These are phyloP conservation scores for Pseudomugil gertrudae DNA, from an alignment of 2,797 vertebrate species.

Conservation along the genomic window DNA sequence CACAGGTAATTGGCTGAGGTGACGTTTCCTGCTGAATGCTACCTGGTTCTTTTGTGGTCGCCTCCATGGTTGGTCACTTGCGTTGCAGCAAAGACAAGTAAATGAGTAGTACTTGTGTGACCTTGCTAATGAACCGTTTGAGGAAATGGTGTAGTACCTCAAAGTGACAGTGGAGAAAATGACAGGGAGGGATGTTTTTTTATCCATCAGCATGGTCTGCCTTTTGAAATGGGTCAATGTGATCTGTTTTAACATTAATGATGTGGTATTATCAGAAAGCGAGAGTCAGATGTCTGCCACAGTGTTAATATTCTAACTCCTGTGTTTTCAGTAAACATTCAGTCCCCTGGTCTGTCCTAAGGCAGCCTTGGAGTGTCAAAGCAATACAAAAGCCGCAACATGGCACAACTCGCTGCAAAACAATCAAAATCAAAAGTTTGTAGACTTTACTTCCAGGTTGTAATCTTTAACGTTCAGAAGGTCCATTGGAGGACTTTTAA, in stretches of 20 bases:
- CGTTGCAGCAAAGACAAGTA: slow-evolving; percentile 59
- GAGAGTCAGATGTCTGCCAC: neutral
- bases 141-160: slow-evolving; percentile 51
- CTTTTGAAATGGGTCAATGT: neutral
- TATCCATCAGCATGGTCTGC: neutral
- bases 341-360: no score
- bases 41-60: slow-evolving; percentile 75
- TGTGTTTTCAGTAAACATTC: no score
- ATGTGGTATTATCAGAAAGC: neutral
- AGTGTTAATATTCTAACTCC: no score
- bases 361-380: no score
- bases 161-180: slow-evolving; percentile 58
- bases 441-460: no score
- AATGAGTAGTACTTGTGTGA: slow-evolving; percentile 71
- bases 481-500: no score
- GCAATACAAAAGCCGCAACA: no score
- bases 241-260: neutral
- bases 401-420: no score
- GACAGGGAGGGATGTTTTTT: slow-evolving; percentile 11
- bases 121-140: slow-evolving; percentile 49
- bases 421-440: no score
- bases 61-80: slow-evolving; percentile 52
- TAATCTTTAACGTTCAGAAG: no score
- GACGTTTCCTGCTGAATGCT: slow-evolving; percentile 78
- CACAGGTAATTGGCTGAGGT: slow-evolving; percentile 77